These are phyloP conservation scores for Anoplolepis gracilipes DNA, from an alignment of 1,140 invertebrate species.

Conservation along the genomic window DNA sequence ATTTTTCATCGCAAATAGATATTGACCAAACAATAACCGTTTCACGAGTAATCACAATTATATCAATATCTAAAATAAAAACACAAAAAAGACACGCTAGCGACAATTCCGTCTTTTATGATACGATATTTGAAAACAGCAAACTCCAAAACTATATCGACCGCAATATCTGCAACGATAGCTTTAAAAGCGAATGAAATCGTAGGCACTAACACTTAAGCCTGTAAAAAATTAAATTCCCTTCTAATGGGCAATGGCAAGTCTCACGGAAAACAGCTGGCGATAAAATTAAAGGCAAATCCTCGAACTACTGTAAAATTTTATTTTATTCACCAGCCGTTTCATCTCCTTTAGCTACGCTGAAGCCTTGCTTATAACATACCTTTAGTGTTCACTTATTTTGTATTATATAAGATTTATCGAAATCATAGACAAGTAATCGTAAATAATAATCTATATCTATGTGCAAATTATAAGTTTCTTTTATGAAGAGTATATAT, in stretches of 20 bases:
- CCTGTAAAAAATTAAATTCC: slow-evolving; percentile 72
- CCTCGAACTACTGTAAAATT: slow-evolving; percentile 76
- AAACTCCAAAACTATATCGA: slow-evolving; percentile 20
- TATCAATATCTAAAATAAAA: neutral
- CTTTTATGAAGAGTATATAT: neutral
- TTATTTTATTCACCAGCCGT: slow-evolving; percentile 73
- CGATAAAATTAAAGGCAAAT: slow-evolving; percentile 76
- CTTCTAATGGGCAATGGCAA: slow-evolving; percentile 65
- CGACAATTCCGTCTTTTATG: neutral
- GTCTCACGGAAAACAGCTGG: slow-evolving; percentile 64
- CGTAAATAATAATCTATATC: slow-evolving; percentile 2
- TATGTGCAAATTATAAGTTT: neutral
- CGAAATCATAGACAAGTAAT: neutral
- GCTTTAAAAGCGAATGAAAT: slow-evolving; percentile 65
- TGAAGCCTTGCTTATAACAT: slow-evolving; percentile 21
- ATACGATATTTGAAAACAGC: neutral
- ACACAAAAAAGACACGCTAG: too few species aligned
- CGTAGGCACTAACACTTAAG: slow-evolving; percentile 67
- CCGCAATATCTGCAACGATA: slow-evolving; percentile 44
- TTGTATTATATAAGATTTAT: neutral
- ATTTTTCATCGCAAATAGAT: neutral
- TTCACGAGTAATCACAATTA: neutral
- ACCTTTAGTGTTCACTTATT: neutral
- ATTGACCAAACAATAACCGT: neutral
- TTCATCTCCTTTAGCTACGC: slow-evolving; percentile 36